Evolutionary conservation across 1,140 invertebrate species (phyloP).

Genomic region (Drosophila aff.): DNA sequence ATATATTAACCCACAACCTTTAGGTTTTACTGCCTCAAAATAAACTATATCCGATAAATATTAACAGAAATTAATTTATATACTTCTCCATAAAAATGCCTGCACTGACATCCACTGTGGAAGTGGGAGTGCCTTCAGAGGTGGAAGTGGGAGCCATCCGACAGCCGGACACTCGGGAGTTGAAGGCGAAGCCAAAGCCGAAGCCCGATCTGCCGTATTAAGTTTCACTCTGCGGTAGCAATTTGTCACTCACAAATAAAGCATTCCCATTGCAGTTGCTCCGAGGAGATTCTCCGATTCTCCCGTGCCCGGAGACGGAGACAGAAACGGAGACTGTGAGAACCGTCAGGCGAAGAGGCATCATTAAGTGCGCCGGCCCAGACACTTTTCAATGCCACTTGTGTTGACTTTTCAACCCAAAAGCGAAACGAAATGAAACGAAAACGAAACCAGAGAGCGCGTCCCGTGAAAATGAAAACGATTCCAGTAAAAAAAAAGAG

Average conservation of each 20-base stretch:
- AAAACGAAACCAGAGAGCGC: conserved; percentile 63
- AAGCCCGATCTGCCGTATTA: conserved; percentile 49
- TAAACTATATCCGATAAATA: too few species aligned
- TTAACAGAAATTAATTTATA: too few species aligned
- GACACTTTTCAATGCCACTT: conserved; percentile 70
- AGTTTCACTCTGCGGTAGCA: conserved; percentile 65
- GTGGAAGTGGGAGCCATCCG: conserved; percentile 38
- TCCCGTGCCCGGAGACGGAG: conserved; percentile 8
- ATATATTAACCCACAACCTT: too few species aligned
- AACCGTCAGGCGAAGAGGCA: conserved; percentile 51
- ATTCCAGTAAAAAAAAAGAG: conserved; percentile 60
- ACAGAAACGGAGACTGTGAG: conserved; percentile 40
- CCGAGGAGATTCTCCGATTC: conserved; percentile 36
- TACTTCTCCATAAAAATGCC: not conserved
- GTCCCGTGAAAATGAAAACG: conserved; percentile 71
- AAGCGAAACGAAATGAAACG: conserved; percentile 60
- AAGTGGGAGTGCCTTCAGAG: conserved; percentile 26
- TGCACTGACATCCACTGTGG: not conserved
- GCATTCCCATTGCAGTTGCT: conserved; percentile 19
- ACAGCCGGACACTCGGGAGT: conserved; percentile 31
- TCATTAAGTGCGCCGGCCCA: conserved; percentile 56
- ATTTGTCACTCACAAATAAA: conserved; percentile 71
- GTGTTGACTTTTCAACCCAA: conserved; percentile 74
- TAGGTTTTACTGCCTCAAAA: too few species aligned
- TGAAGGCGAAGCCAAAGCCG: conserved; percentile 3